Evolutionary conservation across 2,797 vertebrate genomes (phyloP).

Genomic region (Dallia pectoralis): DNA sequence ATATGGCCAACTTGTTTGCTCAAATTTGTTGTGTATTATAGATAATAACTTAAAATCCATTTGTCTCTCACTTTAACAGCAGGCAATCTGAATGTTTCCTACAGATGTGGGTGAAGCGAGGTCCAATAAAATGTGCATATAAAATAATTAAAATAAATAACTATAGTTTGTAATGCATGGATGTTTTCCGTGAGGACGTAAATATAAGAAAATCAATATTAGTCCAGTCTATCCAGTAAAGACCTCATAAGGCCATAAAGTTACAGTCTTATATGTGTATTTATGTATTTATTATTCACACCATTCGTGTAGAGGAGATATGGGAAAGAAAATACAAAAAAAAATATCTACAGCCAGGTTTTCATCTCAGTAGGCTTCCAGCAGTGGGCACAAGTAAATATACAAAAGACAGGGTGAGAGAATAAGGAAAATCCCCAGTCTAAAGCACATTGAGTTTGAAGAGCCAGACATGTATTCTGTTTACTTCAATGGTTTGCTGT

Average conservation of each 20-base stretch:
- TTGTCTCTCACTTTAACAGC: not conserved
- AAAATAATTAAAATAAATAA: slow-evolving; percentile 40
- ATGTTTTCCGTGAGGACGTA: slow-evolving; percentile 6
- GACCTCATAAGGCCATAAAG: too few species aligned
- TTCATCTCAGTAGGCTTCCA: slow-evolving; percentile 33
- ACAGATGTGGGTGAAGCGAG: slow-evolving; percentile 8
- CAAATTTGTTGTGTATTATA: not conserved
- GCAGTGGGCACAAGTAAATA: slow-evolving; percentile 20
- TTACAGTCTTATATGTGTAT: slow-evolving; percentile 14
- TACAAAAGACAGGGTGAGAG: not conserved
- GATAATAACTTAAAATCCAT: not conserved
- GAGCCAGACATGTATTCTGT: slow-evolving; percentile 11
- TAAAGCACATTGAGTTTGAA: slow-evolving; percentile 7
- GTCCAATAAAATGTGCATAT: too few species aligned
- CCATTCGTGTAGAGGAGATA: slow-evolving; percentile 5
- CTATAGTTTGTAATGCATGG: slow-evolving; percentile 30
- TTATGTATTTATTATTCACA: too few species aligned
- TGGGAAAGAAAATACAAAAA: slow-evolving; percentile 16
- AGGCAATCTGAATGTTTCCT: slow-evolving; percentile 9
- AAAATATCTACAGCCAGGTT: slow-evolving; percentile 27
- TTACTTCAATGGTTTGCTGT: slow-evolving; percentile 10
- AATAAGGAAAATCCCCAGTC: not conserved
- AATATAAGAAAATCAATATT: slow-evolving; percentile 23
- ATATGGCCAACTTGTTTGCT: not conserved
- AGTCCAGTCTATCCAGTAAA: slow-evolving; percentile 10